Conservation (phyloP, 2,113 vertebrate genomes). For the Peromyscus polionotus region DNA sequence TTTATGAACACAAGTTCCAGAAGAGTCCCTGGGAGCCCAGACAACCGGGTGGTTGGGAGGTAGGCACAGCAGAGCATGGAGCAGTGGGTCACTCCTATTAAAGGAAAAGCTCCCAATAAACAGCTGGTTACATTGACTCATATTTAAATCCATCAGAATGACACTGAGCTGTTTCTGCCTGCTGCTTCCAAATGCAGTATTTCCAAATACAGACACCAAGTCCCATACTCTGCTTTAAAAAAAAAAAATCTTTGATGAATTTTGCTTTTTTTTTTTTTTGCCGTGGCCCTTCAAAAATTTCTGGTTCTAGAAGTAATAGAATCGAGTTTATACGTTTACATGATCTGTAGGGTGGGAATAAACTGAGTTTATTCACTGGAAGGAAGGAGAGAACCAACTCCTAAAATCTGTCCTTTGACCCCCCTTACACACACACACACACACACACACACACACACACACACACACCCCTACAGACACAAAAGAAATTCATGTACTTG, state of each 20-base stretch:
- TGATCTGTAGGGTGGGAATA: not conserved
- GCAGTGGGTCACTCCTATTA: not conserved
- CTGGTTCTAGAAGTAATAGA: not conserved
- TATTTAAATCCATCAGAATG: constrained; percentile 35
- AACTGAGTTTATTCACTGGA: not conserved
- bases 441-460: not conserved
- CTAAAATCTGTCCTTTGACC: not conserved
- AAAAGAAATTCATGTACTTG: not conserved
- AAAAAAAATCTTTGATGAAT: not conserved
- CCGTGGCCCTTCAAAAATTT: not conserved
- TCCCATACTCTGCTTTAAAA: not conserved
- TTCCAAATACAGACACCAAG: not conserved
- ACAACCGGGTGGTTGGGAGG: constrained; percentile 28
- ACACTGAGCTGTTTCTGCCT: not conserved
- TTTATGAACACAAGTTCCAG: constrained; percentile 48
- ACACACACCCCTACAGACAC: not conserved
- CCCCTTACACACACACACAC: too few relatives aligned
- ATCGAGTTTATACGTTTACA: not conserved
- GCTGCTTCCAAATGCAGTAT: not conserved
- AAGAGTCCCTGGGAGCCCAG: not conserved
- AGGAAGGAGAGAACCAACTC: not conserved
- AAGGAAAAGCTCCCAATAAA: constrained; percentile 22
- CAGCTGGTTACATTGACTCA: not conserved
- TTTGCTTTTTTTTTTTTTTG: not conserved
- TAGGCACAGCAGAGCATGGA: not conserved